Conservation (phyloP, 2,113 vertebrate genomes). For the Centropus unirufus region DNA sequence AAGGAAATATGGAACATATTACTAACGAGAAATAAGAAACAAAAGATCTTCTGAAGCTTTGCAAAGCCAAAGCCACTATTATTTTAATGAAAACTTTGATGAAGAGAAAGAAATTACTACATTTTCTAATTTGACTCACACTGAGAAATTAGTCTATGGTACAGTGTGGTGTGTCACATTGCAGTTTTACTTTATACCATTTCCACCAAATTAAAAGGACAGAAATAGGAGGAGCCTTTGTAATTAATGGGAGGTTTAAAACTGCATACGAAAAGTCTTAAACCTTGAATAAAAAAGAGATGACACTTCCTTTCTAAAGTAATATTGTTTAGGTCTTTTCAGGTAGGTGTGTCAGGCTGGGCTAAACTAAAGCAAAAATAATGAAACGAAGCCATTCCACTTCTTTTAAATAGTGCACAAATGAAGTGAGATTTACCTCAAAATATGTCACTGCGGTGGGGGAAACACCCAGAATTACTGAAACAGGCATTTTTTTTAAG, state of each 20-base stretch:
- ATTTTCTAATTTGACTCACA: background rate
- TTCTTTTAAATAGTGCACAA: background rate
- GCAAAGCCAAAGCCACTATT: background rate
- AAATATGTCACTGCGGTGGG: background rate
- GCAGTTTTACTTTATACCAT: background rate
- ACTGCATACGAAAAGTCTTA: background rate
- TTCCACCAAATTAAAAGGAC: background rate
- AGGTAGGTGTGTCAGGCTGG: background rate
- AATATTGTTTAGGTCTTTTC: background rate
- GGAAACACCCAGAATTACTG: background rate
- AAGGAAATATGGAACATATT: accelerated
- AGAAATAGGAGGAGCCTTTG: background rate
- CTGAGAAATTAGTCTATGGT: background rate
- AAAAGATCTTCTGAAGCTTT: background rate
- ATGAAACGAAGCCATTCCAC: background rate
- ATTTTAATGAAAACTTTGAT: background rate
- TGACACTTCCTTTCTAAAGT: background rate
- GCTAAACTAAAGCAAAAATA: background rate
- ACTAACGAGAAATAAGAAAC: background rate
- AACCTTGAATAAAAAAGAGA: background rate
- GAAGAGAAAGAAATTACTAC: background rate
- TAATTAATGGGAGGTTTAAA: background rate
- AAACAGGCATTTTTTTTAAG: background rate
- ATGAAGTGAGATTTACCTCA: background rate
- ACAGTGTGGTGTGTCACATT: background rate